Evolutionary conservation across 1,140 invertebrate genomes (phyloP).

Genomic region (Neodiprion virginianus): DNA sequence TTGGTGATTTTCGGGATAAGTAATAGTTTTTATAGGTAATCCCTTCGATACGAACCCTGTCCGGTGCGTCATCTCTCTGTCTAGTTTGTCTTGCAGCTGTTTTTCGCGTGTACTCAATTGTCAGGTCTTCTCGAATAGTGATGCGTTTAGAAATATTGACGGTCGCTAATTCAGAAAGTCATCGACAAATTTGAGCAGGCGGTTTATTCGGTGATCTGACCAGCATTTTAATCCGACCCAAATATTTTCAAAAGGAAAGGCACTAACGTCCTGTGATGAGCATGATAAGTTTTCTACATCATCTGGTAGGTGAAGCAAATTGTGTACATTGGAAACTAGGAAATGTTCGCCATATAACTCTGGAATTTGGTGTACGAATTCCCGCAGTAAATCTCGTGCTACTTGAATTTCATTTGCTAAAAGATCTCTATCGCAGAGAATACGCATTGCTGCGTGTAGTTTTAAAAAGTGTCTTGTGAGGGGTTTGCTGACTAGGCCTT

Average conservation of each 20-base stretch:
- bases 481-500: not conserved
- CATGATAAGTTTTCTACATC: slow-evolving; percentile 13
- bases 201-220: not conserved
- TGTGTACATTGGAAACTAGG: slow-evolving; percentile 15
- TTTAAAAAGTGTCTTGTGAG: not conserved
- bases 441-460: not conserved
- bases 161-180: not conserved
- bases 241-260: slow-evolving; percentile 21
- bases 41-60: not conserved
- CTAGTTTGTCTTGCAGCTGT: not conserved
- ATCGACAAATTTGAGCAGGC: not conserved
- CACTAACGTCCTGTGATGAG: slow-evolving; percentile 7
- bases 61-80: not conserved
- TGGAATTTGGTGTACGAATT: not conserved
- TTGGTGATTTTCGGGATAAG: too few species aligned
- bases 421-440: not conserved
- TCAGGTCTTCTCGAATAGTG: not conserved
- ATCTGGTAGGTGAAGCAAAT: slow-evolving; percentile 18
- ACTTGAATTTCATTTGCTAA: not conserved
- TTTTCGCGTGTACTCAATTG: not conserved
- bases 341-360: slow-evolving; percentile 13
- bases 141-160: not conserved
- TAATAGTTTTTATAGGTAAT: too few species aligned
- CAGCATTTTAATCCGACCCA: slow-evolving; percentile 17
- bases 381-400: not conserved